A percentile compares a stretch with the other conserved stretches of the same genome.
phyloP scores from a whole-genome alignment of 2,113 vertebrate species.

The Halcyon senegalensis region DNA sequence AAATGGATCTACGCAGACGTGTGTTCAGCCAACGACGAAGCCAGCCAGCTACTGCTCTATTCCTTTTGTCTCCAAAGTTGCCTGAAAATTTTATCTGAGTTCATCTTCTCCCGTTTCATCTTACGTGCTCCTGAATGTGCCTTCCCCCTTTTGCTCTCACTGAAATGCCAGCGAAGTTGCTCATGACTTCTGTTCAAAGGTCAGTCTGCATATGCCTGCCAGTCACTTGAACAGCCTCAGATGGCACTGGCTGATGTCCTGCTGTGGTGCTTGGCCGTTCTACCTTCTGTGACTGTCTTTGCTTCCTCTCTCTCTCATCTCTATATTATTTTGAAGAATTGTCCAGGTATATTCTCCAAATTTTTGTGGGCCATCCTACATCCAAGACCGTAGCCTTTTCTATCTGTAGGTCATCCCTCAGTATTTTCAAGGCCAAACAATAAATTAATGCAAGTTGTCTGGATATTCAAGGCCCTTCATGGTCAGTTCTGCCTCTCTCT shows the following conservation, averaged over 20 bases:
- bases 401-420: neutral
- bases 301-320: neutral
- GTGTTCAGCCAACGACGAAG: neutral
- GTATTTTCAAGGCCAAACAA: neutral
- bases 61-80: neutral
- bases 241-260: neutral
- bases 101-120: neutral
- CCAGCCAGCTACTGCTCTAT: neutral
- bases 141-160: neutral
- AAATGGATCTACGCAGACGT: neutral
- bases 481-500: neutral
- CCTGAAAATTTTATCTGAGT: neutral
- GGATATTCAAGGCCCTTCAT: neutral
- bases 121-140: fast-evolving
- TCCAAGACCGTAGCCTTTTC: neutral
- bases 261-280: neutral
- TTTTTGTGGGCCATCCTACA: neutral
- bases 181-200: neutral
- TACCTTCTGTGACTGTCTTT: neutral
- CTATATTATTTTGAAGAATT: neutral
- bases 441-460: neutral
- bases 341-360: neutral
- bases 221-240: neutral
- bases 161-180: neutral
- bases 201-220: neutral